phyloP scores from a whole-genome alignment of 2,797 vertebrate genomes.

The Platyrinchus mystaceus region DNA sequence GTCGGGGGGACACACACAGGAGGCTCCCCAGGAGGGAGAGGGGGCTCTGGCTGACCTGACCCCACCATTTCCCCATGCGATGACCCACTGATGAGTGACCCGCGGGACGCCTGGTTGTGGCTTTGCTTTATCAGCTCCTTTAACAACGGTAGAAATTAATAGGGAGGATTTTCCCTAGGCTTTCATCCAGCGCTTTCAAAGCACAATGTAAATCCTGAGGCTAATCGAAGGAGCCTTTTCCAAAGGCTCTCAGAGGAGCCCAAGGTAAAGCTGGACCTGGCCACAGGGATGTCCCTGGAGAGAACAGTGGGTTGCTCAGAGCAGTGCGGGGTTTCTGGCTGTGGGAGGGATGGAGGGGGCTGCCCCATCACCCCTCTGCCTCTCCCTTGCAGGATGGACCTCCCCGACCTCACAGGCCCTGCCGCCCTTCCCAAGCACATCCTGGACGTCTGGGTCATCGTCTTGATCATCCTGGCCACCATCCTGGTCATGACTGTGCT shows the following conservation, averaged over 20 bases:
- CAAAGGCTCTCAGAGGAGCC: neutral
- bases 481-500: constrained; percentile 80
- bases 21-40: neutral
- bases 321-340: neutral
- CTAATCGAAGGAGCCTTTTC: neutral
- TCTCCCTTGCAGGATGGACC: constrained; percentile 68
- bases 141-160: neutral
- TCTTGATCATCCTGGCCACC: constrained; percentile 81
- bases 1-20: neutral
- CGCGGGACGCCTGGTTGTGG: fast-evolving
- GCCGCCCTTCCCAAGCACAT: constrained; percentile 73
- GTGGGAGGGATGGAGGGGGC: neutral
- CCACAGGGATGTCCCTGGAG: neutral
- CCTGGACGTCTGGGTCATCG: constrained; percentile 81
- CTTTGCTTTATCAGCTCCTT: neutral
- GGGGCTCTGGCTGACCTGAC: neutral
- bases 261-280: neutral
- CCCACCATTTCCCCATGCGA: neutral
- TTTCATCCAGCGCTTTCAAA: neutral
- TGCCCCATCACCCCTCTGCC: neutral
- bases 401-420: neutral
- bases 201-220: neutral
- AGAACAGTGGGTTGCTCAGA: fast-evolving
- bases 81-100: neutral
- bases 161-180: neutral